A percentile compares a stretch with the other conserved stretches of the same genome.
phyloP scores from a whole-genome alignment of 1,140 invertebrate species.

The Drosophila pectinifera region DNA sequence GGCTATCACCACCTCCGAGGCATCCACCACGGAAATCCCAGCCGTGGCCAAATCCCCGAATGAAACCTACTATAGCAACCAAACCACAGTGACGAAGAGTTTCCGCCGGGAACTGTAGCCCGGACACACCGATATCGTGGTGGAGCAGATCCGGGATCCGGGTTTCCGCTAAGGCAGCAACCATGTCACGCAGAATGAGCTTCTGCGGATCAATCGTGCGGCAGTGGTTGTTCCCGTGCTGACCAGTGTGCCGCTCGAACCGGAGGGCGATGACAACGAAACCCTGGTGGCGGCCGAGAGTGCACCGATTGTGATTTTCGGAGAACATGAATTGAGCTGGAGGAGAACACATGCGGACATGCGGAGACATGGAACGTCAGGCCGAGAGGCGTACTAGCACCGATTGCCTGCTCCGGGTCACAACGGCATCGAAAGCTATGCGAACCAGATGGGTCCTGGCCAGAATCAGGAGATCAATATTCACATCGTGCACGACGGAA shows the following conservation, averaged over 20 bases:
- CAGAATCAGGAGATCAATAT: conserved; percentile 73
- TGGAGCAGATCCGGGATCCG: conserved; percentile 61
- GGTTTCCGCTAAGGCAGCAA: conserved; percentile 65
- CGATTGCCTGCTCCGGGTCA: conserved; percentile 33
- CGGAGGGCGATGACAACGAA: conserved; percentile 56
- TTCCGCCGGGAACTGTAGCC: conserved; percentile 68
- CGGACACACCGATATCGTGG: conserved; percentile 75
- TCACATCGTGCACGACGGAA: conserved; percentile 65
- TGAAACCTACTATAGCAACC: conserved; percentile 66
- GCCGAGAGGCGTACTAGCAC: conserved; percentile 57
- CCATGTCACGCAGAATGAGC: conserved; percentile 66
- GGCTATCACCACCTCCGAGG: conserved; percentile 2
- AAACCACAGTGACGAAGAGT: conserved; percentile 72
- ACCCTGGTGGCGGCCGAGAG: conserved; percentile 67
- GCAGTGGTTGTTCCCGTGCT: conserved; percentile 70
- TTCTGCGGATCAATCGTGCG: conserved; percentile 75
- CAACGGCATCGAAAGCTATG: conserved; percentile 53
- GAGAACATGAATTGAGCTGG: conserved; percentile 68
- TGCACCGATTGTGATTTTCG: conserved; percentile 74
- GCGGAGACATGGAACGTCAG: conserved; percentile 64
- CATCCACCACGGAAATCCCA: background rate
- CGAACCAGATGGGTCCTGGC: conserved; percentile 52
- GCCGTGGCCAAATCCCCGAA: conserved; percentile 13
- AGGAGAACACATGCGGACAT: conserved; percentile 54
- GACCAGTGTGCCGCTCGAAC: conserved; percentile 70